Percentiles rank a stretch among this genome's conserved stretches.
Conservation (phyloP, 2,113 vertebrate genomes). For the Hemiscyllium ocellatum region DNA sequence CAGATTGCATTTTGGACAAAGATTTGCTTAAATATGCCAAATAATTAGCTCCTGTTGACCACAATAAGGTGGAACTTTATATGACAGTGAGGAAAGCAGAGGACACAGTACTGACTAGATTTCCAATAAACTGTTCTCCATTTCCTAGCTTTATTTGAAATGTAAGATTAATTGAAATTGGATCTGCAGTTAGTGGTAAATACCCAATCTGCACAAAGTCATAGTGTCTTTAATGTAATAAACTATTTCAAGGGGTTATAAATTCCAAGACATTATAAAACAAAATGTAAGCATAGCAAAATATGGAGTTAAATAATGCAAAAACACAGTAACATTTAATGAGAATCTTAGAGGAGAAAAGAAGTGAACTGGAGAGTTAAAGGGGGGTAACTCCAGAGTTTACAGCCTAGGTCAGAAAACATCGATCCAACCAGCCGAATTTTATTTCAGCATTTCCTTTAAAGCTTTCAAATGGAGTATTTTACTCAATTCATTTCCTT, state of each 20-base stretch:
- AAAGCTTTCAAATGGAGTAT: not conserved
- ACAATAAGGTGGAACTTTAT: not conserved
- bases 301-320: no score
- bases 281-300: not conserved
- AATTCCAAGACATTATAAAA: not conserved
- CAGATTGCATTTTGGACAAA: not conserved
- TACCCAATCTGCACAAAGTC: not conserved
- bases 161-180: not conserved
- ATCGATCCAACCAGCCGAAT: not conserved
- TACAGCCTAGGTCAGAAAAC: not conserved
- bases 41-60: not conserved
- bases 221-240: not conserved
- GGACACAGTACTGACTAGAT: not conserved
- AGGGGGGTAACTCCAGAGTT: no score
- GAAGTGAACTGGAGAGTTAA: not conserved
- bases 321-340: not conserved
- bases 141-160: not conserved
- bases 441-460: not conserved
- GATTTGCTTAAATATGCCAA: not conserved
- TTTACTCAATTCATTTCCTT: not conserved
- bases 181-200: not conserved
- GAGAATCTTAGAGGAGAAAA: not conserved
- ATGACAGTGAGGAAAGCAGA: not conserved
- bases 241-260: not conserved
- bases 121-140: not conserved